Evolutionary conservation across 2,888 invertebrate species (phyloP).

Genomic region (Monopis laevigella): DNA sequence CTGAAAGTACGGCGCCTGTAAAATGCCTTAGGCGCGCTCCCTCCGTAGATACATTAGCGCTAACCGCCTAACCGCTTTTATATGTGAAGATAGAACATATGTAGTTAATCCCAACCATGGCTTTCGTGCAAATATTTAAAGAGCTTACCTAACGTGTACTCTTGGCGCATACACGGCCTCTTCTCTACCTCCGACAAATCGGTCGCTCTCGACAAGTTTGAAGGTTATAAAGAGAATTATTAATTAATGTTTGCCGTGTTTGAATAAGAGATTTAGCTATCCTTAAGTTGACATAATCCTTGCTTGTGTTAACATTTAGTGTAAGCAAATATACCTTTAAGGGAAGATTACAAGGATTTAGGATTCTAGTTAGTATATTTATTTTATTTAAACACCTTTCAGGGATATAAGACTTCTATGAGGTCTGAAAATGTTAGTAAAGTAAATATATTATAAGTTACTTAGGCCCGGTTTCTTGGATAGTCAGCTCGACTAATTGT

Average conservation of each 20-base stretch:
- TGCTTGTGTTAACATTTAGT: slow-evolving; percentile 11
- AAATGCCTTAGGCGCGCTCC: slow-evolving; percentile 11
- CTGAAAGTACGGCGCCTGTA: slow-evolving; percentile 7
- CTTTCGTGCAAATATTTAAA: slow-evolving; percentile 20
- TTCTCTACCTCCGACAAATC: slow-evolving; percentile 20
- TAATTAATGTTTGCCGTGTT: slow-evolving; percentile 17
- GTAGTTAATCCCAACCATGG: slow-evolving; percentile 11
- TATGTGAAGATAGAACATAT: slow-evolving; percentile 12
- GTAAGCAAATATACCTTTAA: slow-evolving; percentile 10
- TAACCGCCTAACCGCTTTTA: slow-evolving; percentile 14
- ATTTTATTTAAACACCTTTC: slow-evolving; percentile 3
- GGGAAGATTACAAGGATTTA: slow-evolving; percentile 10
- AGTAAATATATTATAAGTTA: no score
- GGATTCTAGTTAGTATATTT: slow-evolving; percentile 2
- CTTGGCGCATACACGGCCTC: slow-evolving; percentile 20
- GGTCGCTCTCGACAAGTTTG: slow-evolving; percentile 15
- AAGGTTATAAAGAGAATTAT: slow-evolving; percentile 28
- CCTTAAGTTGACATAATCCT: slow-evolving; percentile 12
- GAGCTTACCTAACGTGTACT: slow-evolving; percentile 27
- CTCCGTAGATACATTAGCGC: slow-evolving; percentile 13
- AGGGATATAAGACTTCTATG: neutral
- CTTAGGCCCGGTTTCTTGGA: neutral
- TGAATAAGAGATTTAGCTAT: slow-evolving; percentile 12
- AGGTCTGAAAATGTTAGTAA: neutral
- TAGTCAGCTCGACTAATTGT: no score